Evolutionary conservation across 1,140 invertebrate species (phyloP).

Genomic region (Eciton burchellii): DNA sequence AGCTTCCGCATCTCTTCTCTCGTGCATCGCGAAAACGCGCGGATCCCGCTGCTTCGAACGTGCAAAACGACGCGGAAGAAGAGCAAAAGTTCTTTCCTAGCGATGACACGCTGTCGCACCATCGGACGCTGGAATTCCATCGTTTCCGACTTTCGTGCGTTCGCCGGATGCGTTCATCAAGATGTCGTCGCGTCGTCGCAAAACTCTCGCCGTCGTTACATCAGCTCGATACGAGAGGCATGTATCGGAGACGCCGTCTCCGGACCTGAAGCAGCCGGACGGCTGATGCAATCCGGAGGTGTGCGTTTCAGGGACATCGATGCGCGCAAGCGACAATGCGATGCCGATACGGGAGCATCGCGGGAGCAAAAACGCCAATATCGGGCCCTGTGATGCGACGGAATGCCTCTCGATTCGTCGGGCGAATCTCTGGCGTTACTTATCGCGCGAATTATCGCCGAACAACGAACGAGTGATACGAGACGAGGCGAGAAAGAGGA

Average conservation of each 20-base stretch:
- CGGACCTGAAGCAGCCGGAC: neutral
- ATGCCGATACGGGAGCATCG: conserved; percentile 3
- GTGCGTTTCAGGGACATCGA: conserved; percentile 48
- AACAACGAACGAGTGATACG: conserved; percentile 4
- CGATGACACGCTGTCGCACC: neutral
- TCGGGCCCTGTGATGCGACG: neutral
- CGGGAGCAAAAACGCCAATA: conserved; percentile 23
- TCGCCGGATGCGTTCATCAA: no score
- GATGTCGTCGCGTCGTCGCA: no score
- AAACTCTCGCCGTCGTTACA: conserved; percentile 5
- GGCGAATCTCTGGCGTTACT: conserved; percentile 6
- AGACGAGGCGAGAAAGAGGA: conserved; percentile 18
- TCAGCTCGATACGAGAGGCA: neutral
- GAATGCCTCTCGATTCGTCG: neutral
- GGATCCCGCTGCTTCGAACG: neutral
- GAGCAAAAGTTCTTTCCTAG: neutral
- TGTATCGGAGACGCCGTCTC: neutral
- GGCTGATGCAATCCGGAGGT: conserved; percentile 30
- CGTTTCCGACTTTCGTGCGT: no score
- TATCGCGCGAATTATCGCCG: conserved; percentile 60
- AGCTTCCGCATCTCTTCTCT: conserved; percentile 5
- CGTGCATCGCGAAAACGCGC: neutral
- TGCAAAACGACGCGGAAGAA: neutral
- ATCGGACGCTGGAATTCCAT: no score
- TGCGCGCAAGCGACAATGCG: conserved; percentile 32